phyloP scores from a whole-genome alignment of 2,888 invertebrate species.

The Drosophila emarginata region DNA sequence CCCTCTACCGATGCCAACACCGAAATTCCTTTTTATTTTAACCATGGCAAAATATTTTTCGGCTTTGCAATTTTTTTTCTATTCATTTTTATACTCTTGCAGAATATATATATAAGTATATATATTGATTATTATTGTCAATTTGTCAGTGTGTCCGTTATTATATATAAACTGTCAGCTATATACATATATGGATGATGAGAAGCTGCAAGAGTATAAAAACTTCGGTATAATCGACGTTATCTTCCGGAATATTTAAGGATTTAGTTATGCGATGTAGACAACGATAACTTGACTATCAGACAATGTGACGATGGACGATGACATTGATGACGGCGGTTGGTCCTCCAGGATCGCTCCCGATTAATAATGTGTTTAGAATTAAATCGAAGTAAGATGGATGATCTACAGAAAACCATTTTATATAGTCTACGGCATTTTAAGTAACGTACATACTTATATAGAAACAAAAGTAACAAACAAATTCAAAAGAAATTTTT shows the following conservation, averaged over 20 bases:
- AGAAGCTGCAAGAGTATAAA: neutral
- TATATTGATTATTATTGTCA: too few relatives aligned
- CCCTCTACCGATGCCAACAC: neutral
- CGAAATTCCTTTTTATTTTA: neutral
- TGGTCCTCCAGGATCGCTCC: neutral
- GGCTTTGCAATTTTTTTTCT: slow-evolving; percentile 39
- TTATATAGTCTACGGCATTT: slow-evolving; percentile 67
- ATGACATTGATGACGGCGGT: neutral
- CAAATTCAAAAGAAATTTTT: slow-evolving; percentile 32
- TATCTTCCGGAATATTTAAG: slow-evolving; percentile 3
- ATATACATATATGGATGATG: too few relatives aligned
- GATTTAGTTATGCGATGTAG: slow-evolving; percentile 36
- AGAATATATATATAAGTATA: neutral
- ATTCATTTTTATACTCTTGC: slow-evolving; percentile 38
- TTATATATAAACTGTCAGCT: too few relatives aligned
- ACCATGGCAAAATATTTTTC: slow-evolving; percentile 37
- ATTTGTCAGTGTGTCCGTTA: too few relatives aligned
- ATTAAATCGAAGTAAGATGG: slow-evolving; percentile 59
- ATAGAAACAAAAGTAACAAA: slow-evolving; percentile 2
- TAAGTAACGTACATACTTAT: slow-evolving; percentile 52
- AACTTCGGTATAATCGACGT: neutral
- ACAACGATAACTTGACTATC: slow-evolving; percentile 21
- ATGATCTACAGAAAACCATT: slow-evolving; percentile 53
- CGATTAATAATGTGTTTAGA: slow-evolving; percentile 50
- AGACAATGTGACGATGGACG: slow-evolving; percentile 7